Evolutionary conservation across 2,888 invertebrate species (phyloP).

Genomic region (Notodonta ziczac): DNA sequence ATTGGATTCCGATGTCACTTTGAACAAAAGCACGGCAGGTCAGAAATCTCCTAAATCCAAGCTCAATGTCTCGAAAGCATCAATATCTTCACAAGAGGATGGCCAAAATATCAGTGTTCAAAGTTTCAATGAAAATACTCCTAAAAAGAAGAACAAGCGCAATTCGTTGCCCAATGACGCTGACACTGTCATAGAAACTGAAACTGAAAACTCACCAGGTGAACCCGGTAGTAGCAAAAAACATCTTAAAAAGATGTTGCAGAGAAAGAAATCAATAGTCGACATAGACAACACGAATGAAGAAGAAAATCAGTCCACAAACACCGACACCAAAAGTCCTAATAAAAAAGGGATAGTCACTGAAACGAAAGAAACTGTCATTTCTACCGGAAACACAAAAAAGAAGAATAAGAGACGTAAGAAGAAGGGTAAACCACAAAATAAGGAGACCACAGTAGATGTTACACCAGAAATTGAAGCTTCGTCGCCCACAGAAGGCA

Average conservation of each 20-base stretch:
- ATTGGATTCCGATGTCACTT: constrained; percentile 47
- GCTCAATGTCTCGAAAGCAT: constrained; percentile 24
- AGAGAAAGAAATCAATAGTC: constrained; percentile 29
- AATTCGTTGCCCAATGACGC: constrained; percentile 24
- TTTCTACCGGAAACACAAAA: constrained; percentile 23
- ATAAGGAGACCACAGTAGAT: constrained; percentile 1
- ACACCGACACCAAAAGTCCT: constrained; percentile 7
- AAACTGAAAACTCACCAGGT: constrained; percentile 7
- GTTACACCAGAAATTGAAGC: constrained; percentile 8
- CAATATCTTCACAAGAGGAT: constrained; percentile 21
- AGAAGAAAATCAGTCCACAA: constrained; percentile 17
- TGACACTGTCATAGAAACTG: constrained; percentile 13
- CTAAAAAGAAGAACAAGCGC: constrained; percentile 55
- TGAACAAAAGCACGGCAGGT: constrained; percentile 26
- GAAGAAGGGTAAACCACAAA: constrained; percentile 23
- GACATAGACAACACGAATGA: constrained; percentile 10
- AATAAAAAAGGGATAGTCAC: constrained; percentile 16
- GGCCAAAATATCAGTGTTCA: constrained; percentile 26
- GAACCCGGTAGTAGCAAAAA: constrained; percentile 16
- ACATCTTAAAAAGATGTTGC: constrained; percentile 36
- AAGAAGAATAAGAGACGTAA: constrained; percentile 39
- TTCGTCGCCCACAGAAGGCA: not conserved
- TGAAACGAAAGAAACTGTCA: constrained; percentile 19
- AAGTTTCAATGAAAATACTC: constrained; percentile 46
- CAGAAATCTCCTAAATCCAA: constrained; percentile 33